Percentiles rank a stretch among this genome's conserved stretches.
phyloP scores from a whole-genome alignment of 2,113 vertebrate genomes.

The Nesoenas mayeri region DNA sequence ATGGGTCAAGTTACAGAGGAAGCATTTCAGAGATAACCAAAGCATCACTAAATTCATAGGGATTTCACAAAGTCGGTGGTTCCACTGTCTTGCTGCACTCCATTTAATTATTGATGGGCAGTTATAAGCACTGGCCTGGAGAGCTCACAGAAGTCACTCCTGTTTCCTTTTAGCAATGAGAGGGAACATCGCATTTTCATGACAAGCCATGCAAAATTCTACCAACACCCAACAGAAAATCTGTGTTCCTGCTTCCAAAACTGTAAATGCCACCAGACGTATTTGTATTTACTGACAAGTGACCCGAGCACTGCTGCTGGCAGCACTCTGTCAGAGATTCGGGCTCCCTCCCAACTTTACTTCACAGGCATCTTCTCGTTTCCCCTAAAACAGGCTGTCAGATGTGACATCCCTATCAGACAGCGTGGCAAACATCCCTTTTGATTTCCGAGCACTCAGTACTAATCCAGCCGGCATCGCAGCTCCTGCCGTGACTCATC shows the following conservation, averaged over 20 bases:
- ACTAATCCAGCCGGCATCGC: neutral
- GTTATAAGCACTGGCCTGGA: neutral
- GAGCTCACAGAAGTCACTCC: neutral
- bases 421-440: neutral
- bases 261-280: neutral
- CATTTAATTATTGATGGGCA: neutral
- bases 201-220: neutral
- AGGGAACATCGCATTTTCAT: neutral
- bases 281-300: constrained; percentile 9
- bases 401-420: neutral
- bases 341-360: neutral
- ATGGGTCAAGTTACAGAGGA: neutral
- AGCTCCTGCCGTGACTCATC: neutral
- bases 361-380: neutral
- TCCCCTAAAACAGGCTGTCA: neutral
- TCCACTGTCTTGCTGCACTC: neutral
- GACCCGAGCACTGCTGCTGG: neutral
- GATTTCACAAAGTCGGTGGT: neutral
- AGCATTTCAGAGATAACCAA: neutral
- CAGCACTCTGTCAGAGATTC: neutral
- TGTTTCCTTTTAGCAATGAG: neutral
- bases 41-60: neutral
- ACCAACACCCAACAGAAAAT: constrained; percentile 7
- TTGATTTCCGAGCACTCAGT: accelerated
- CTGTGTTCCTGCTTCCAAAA: neutral